Evolutionary conservation across 2,888 invertebrate genomes (phyloP), one percentile per base, ranked within the genome.

Genomic region (Lasius platythorax): DNA sequence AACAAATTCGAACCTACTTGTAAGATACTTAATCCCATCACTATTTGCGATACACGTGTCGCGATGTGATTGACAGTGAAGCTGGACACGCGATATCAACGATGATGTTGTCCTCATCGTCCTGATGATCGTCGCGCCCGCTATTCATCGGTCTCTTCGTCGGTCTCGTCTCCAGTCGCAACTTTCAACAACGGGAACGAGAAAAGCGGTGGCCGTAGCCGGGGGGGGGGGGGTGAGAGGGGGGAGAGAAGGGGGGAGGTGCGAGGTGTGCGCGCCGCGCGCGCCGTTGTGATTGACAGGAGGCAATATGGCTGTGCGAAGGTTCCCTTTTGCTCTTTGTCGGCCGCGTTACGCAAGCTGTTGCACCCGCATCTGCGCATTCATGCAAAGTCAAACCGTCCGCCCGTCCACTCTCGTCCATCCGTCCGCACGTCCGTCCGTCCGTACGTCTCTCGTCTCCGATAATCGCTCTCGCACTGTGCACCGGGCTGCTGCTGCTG

Each of bases 351-450:
- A 94, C 94, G 94, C 95, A 95, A 95, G 95, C 95, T 95, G 95
- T 95, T 95, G 95, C 95, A 94, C 94, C 94, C 95, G 94, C 94
- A 95, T 95, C 94, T 94, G 95, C 94, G 94, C 94, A 94, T 93
- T 95, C 95, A 95, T 95, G 94, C 95, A 94, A 94, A 95, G 94
- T 94, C 94, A 92, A 94, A 91, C 89, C 92, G 89, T 88, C 85
- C 87, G 87, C 88, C 87, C 89, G 87, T 89, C 87, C 91, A 85
- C 89, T 87, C 91, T 83, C 90, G 89, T 91, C 91, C 92, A 92
- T 92, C 92, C 90, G 87, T 90, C 88, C 88, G 87, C 75, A 85
- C 89, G 87, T 89, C 89, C 89, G 90, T 89, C 88, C 75, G 76
- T 78, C 53, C 53, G 53, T 37, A 87, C 87, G 87, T 89, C 91